Base-by-base conservation (phyloP, 2,797 vertebrate species). In the Sarcoramphus papa region DNA sequence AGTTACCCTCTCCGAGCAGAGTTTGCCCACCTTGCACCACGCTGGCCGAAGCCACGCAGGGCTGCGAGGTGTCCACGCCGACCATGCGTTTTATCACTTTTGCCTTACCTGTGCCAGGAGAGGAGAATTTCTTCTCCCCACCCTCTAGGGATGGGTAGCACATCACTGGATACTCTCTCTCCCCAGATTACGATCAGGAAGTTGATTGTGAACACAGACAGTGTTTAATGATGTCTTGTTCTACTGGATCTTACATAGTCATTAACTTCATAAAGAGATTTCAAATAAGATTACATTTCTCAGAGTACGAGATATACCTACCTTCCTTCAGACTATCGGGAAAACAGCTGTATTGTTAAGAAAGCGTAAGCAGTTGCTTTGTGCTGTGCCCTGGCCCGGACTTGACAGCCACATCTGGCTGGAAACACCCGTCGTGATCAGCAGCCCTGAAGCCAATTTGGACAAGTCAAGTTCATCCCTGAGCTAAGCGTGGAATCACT, bases 171-270 rank as follows among this genome's bases (percentile, higher is more conserved):
- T 95, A 96, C 92, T 67, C 70, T 60, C 51, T 73, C 88, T 76
- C 54, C 47, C 51, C 47, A 73, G 93, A 97, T 98, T 97, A 97
- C 50, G 41, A 98, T 97, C 97, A 93, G 97, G 97, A 98, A 97
- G 92, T 65, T 62, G 85, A 69, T 53, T 92, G 68, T 67, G 85
- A 94, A 75, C 74, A 79, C 45, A 90, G 93, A 79, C 75, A 30
- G 59, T 45, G 56, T 92, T 95, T 93, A 88, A 96, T 48, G 64
- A 80, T 92, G 82, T n/a, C 94, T 92, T 87, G 81, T 90, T 94
- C 88, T 93, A 47, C 85, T 88, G 72, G 56, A 89, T 94, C 78
- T 82, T 67, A 79, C 74, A 79, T 11, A 95, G 93, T 64, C 90
- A 89, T 91, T 93, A 91, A 90, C 75, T 92, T 85, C 41, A 92